Evolutionary conservation across 2,888 invertebrate genomes (phyloP).

Genomic region (Drosophila robusta): DNA sequence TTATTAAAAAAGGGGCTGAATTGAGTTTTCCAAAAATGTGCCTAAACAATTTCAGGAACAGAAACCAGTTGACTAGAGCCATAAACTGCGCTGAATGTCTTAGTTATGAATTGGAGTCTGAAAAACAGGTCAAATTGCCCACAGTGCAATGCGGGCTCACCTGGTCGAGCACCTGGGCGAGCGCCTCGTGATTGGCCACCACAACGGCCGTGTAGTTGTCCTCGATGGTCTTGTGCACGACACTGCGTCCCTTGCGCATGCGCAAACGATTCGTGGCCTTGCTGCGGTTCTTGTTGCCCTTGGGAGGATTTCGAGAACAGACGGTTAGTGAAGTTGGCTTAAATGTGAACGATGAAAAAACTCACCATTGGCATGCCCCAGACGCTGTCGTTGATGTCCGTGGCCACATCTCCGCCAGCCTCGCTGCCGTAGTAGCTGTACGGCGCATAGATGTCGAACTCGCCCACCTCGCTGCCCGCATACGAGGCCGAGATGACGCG

Average conservation of each 20-base stretch:
- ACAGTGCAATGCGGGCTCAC: constrained; percentile 85
- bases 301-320: neutral
- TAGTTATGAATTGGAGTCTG: too few species aligned
- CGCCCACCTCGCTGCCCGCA: constrained; percentile 92
- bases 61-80: too few species aligned
- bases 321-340: too few species aligned
- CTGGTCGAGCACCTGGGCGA: constrained; percentile 95
- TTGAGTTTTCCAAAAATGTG: too few species aligned
- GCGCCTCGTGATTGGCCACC: constrained; percentile 95
- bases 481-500: constrained; percentile 91
- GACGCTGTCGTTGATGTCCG: constrained; percentile 84
- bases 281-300: constrained; percentile 82
- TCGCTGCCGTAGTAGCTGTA: constrained; percentile 90
- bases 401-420: constrained; percentile 85
- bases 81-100: too few species aligned
- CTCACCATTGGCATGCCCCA: constrained; percentile 84
- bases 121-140: too few species aligned
- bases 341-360: neutral
- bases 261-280: constrained; percentile 88
- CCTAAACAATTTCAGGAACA: too few species aligned
- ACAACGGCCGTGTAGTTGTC: constrained; percentile 96
- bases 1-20: too few species aligned
- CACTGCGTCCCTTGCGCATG: constrained; percentile 92
- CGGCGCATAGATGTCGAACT: constrained; percentile 93
- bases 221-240: constrained; percentile 93